Evolutionary conservation across 1,140 invertebrate genomes (phyloP).

Genomic region (Drosophila serrata): DNA sequence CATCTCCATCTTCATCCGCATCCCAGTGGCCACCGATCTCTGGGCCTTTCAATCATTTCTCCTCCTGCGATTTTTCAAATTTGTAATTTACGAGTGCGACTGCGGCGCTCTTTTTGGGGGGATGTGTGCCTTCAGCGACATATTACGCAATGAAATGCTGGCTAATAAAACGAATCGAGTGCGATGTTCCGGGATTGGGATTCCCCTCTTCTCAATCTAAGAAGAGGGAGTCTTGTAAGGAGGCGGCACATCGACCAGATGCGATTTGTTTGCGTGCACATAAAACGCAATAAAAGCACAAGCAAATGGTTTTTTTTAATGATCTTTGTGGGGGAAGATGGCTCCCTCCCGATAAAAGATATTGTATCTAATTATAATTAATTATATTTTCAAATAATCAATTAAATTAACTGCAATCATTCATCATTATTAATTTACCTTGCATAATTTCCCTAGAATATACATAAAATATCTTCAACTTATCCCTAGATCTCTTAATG

Average conservation of each 20-base stretch:
- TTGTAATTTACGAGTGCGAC: constrained; percentile 66
- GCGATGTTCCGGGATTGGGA: not conserved
- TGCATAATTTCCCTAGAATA: not conserved
- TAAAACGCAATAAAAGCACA: constrained; percentile 23
- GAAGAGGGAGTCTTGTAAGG: not conserved
- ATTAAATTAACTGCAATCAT: not conserved
- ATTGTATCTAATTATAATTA: not conserved
- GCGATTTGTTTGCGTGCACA: constrained; percentile 64
- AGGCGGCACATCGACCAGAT: constrained; percentile 1
- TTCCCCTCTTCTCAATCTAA: not conserved
- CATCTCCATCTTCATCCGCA: constrained; percentile 24
- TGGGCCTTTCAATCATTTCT: constrained; percentile 74
- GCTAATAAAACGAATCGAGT: constrained; percentile 74
- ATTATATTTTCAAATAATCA: not conserved
- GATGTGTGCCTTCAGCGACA: constrained; percentile 61
- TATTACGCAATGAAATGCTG: constrained; percentile 78
- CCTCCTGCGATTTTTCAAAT: constrained; percentile 68
- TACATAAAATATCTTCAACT: constrained; percentile 9
- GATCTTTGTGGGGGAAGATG: not conserved
- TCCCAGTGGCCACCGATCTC: constrained; percentile 45
- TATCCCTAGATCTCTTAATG: constrained; percentile 19
- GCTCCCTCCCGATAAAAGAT: constrained; percentile 15
- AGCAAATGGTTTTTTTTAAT: constrained; percentile 22
- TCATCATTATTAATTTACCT: no score
- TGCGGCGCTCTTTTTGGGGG: constrained; percentile 28